These are phyloP conservation scores for Pseudopipra pipra DNA, from an alignment of 2,113 vertebrate species.

Conservation along the genomic window DNA sequence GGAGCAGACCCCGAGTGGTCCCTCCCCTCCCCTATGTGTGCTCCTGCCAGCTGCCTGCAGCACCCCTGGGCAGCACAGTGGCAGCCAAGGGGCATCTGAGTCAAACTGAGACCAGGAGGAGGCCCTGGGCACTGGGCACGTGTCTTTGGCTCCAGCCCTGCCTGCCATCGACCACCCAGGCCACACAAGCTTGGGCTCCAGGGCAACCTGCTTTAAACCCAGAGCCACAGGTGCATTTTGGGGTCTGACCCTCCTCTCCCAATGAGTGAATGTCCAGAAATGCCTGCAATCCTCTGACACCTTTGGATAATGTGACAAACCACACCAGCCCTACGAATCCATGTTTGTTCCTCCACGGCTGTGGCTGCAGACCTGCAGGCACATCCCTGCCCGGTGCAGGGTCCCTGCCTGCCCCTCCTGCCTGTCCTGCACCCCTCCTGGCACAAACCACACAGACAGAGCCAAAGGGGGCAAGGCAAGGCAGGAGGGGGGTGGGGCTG, in stretches of 20 bases:
- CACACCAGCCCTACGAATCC: neutral
- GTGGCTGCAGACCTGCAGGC: neutral
- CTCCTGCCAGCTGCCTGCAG: neutral
- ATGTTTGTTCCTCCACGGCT: fast-evolving
- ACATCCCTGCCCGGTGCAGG: fast-evolving
- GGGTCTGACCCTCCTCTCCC: neutral
- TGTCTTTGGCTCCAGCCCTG: neutral
- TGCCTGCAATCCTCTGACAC: neutral
- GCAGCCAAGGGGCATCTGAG: neutral
- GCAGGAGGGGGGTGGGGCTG: neutral
- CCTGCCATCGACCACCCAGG: too few species aligned
- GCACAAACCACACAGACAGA: neutral
- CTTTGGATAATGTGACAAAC: neutral
- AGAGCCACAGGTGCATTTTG: neutral
- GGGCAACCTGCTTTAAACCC: neutral
- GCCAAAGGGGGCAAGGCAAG: neutral
- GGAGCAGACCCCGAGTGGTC: fast-evolving
- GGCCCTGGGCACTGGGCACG: neutral
- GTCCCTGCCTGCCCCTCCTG: neutral
- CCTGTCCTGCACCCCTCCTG: fast-evolving
- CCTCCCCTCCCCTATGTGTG: fast-evolving
- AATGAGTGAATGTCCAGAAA: neutral
- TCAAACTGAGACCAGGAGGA: fast-evolving
- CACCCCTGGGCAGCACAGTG: fast-evolving
- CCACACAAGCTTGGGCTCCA: neutral